These are phyloP conservation scores for Lathamus discolor DNA, from an alignment of 2,113 vertebrate genomes.

Conservation along the genomic window DNA sequence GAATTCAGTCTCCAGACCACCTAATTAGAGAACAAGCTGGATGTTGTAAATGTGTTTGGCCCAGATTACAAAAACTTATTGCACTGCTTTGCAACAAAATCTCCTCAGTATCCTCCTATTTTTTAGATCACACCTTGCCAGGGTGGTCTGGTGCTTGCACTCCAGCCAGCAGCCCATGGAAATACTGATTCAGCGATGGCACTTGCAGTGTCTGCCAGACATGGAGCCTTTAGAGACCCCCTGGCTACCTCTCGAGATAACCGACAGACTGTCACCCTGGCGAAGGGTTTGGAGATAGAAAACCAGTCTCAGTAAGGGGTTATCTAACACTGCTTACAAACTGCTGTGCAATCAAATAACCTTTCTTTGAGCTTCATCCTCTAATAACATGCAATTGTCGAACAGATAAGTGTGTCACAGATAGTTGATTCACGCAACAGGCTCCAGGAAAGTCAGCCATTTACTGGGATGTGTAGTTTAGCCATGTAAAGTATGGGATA, in stretches of 20 bases:
- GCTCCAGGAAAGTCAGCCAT: neutral
- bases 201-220: neutral
- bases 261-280: neutral
- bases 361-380: neutral
- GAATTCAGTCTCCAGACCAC: conserved; percentile 59
- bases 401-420: neutral
- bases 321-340: neutral
- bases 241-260: neutral
- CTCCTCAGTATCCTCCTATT: neutral
- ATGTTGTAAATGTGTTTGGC: conserved; percentile 11
- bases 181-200: neutral
- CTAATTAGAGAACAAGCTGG: conserved; percentile 12
- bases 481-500: neutral
- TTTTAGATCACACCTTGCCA: conserved; percentile 8
- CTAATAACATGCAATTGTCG: neutral
- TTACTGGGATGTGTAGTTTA: neutral
- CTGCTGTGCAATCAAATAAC: neutral
- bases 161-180: neutral
- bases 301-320: neutral
- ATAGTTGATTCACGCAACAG: neutral
- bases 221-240: neutral
- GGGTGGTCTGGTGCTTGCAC: neutral
- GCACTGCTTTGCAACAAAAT: neutral
- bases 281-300: neutral
- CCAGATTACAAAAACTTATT: conserved; percentile 23